Evolutionary conservation across 2,888 invertebrate species (phyloP), one percentile per base, ranked within the genome.

Genomic region (Mongoloraphidia duomilia): DNA sequence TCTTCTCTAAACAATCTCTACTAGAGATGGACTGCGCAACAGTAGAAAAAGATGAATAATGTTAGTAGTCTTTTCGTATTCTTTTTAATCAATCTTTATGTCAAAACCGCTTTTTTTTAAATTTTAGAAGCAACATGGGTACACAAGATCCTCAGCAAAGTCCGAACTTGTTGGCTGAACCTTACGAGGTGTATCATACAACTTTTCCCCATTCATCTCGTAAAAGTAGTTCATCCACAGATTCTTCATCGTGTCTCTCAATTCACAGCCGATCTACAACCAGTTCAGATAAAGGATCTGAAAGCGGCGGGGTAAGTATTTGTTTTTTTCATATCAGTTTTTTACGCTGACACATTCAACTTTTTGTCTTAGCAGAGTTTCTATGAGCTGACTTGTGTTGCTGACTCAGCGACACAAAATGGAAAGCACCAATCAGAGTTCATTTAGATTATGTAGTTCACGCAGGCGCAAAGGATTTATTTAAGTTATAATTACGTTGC

Each of bases 211-310:
- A 74, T 51, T 69, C 73, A 11, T 76, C 76, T 26, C 68, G 76
- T 26, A 75, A 77, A 61, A 76, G 74, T 60, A 76, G 76, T 55
- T 76, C 76, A 40, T 77, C 77, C 0, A 76, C 76, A 6, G 77
- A 77, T 52, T 76, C 76, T 36, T 76, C 71, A 3, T 72, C 72
- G 8, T 71, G 76, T 59, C 63, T 76, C 36, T 76, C 76, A 5
- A 73, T 74, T 36, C 75, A 76, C 55, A 75, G 75, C 55, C 65
- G 75, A 51, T 76, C 76, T 2, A 70, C 71, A 8, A 67, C 69
- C 3, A 68, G 71, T 51, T 71, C 71, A 3, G 71, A 69, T 54
- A 55, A 65, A 13, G 73, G 73, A 14, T 74, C 70, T 39, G 71
- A 69, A 47, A 67, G 72, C 55, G 71, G 72, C 44, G 67, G 67